phyloP scores from a whole-genome alignment of 2,888 invertebrate genomes.

The Scrobipalpa atriplicella region DNA sequence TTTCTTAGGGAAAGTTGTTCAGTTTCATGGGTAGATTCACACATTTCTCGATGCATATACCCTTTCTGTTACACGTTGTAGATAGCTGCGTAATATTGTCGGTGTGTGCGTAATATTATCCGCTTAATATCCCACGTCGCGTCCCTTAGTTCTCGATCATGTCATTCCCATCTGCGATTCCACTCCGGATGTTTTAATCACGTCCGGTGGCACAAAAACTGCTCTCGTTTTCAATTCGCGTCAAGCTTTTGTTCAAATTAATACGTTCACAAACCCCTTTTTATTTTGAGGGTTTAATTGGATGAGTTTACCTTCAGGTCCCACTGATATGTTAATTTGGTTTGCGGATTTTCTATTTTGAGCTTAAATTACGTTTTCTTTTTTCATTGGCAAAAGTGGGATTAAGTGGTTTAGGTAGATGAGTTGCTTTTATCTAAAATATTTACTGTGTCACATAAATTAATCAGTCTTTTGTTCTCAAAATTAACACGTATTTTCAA shows the following conservation, averaged over 20 bases:
- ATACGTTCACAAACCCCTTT: slow-evolving; percentile 52
- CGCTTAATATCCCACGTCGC: background rate
- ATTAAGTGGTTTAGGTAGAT: background rate
- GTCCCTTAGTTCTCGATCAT: slow-evolving; percentile 33
- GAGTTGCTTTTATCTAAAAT: background rate
- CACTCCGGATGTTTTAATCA: slow-evolving; percentile 56
- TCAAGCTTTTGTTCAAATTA: slow-evolving; percentile 57
- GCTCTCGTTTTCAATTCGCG: slow-evolving; percentile 55
- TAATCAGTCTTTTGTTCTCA: too few species aligned
- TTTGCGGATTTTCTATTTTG: slow-evolving; percentile 8
- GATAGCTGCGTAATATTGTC: too few species aligned
- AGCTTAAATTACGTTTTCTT: slow-evolving; percentile 7
- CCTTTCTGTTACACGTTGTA: too few species aligned
- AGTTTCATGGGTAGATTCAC: too few species aligned
- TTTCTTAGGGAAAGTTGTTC: too few species aligned
- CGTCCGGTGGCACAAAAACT: slow-evolving; percentile 28
- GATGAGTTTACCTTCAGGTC: slow-evolving; percentile 38
- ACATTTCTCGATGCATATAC: too few species aligned
- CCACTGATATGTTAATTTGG: slow-evolving; percentile 15
- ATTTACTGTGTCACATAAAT: too few species aligned
- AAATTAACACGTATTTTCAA: too few species aligned
- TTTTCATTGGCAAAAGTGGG: background rate
- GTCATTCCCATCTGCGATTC: slow-evolving; percentile 47
- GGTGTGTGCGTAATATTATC: too few species aligned
- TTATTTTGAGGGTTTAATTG: slow-evolving; percentile 51